Evolutionary conservation across 2,113 vertebrate genomes (phyloP).

Genomic region (Alethe castanea): DNA sequence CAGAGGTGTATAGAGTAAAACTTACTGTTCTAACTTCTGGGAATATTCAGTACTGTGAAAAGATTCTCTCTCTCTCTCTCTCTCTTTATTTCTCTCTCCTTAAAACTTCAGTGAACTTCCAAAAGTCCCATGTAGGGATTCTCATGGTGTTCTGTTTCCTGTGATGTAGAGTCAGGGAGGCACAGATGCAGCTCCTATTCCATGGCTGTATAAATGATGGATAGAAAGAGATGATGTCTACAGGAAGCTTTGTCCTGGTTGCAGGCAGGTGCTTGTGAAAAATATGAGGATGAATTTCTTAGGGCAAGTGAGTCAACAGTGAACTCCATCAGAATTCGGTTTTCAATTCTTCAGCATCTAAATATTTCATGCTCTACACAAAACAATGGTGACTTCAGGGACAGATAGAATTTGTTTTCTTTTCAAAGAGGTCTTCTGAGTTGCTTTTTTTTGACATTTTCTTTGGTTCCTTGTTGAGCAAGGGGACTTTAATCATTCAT

Average conservation of each 20-base stretch:
- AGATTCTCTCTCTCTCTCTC: not conserved
- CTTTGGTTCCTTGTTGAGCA: not conserved
- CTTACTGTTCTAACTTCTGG: not conserved
- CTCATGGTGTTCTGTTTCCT: not conserved
- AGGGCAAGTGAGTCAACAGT: not conserved
- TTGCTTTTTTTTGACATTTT: not conserved
- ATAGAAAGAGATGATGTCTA: rapidly evolving
- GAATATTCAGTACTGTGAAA: not conserved
- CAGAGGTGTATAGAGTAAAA: not conserved
- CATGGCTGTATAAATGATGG: not conserved
- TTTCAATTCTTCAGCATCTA: not conserved
- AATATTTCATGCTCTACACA: not conserved
- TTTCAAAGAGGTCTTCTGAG: not conserved
- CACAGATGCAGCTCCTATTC: not conserved
- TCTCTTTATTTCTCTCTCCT: not conserved
- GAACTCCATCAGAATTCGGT: not conserved
- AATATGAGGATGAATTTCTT: not conserved
- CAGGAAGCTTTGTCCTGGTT: rapidly evolving
- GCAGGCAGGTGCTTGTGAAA: not conserved
- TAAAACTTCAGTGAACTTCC: not conserved
- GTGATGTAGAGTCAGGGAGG: not conserved
- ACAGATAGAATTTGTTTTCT: not conserved
- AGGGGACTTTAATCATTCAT: not conserved
- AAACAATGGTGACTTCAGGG: not conserved
- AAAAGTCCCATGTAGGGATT: not conserved